Conservation (phyloP, 2,113 vertebrate species). For the Leptosomus discolor region DNA sequence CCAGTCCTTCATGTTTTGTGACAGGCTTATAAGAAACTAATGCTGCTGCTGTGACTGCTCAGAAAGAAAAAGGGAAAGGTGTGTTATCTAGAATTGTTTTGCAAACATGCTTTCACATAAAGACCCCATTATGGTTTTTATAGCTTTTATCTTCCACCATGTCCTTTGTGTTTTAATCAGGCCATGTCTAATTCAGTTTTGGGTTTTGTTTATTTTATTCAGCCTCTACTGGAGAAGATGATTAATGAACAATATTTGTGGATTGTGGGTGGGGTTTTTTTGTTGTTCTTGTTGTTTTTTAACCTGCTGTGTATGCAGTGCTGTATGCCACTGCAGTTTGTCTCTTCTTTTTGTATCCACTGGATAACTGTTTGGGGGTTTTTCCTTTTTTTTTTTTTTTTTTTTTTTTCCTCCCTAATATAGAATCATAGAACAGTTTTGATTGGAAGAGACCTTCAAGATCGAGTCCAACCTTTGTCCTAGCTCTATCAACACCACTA, state of each 20-base stretch:
- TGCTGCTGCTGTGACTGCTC: neutral
- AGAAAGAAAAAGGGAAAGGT: neutral
- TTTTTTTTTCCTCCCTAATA: too few relatives aligned
- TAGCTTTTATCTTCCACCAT: neutral
- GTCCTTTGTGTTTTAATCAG: neutral
- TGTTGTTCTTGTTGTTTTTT: neutral
- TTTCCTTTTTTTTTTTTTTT: neutral
- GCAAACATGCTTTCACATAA: neutral
- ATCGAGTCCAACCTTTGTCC: too few relatives aligned
- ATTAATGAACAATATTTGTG: constrained; percentile 1
- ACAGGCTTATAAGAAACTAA: neutral
- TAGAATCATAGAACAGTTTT: too few relatives aligned
- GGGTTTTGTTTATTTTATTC: neutral
- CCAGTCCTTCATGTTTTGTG: constrained; percentile 4
- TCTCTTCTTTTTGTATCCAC: neutral
- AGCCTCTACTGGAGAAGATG: neutral
- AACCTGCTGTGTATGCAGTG: neutral
- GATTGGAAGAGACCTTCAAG: too few relatives aligned
- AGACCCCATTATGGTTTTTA: neutral
- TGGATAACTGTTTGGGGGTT: neutral
- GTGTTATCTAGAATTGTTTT: neutral
- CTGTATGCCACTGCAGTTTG: neutral
- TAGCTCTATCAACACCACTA: too few relatives aligned
- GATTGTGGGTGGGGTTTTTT: too few relatives aligned
- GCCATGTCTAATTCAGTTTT: neutral